Evolutionary conservation across 2,888 invertebrate genomes (phyloP), one percentile per base, ranked within the genome.

Genomic region (Agonum fuliginosum): DNA sequence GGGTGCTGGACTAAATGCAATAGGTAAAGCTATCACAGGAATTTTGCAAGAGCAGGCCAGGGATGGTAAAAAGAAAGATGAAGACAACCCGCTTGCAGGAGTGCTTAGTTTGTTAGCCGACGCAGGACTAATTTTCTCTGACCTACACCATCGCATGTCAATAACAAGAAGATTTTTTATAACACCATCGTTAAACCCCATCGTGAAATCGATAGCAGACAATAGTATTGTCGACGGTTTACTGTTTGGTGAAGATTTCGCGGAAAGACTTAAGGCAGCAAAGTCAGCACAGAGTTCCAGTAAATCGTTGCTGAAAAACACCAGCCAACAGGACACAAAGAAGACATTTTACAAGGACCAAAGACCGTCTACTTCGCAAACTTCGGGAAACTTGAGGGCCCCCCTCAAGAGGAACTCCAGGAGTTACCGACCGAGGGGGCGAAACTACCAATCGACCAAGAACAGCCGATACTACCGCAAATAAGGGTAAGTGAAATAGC

Each of bases 1-100:
- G 10, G 51, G 20, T 8, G 51, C 51, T 10, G 20, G 51, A 12
- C 14, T 51, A 22, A 22, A 19, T 51, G 51, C 51, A 10, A 2
- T 51, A 51, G 51, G 51, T 8, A 5, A 51, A 14, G 20, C 51
- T n/a, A 8, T 51, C 10, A 51, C 51, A n/a, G 51, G n/a, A n/a
- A n/a, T n/a, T n/a, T n/a, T n/a, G n/a, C n/a, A n/a, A n/a, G n/a
- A n/a, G n/a, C n/a, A 51, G 14, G 3, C 14, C 20, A 22, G 3
- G 14, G 14, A 51, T 14, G 6, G 14, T 51, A 19, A 19, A 19
- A 22, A 6, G 14, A 10, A 22, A 3, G 14, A 51, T 14, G 14
- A 51, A 51, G 51, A 51, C 22, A n/a, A n/a, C n/a, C n/a, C n/a
- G n/a, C n/a, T n/a, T n/a, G n/a, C n/a, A n/a, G n/a, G n/a, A 6